A percentile compares a stretch with the other conserved stretches of the same genome.
Evolutionary conservation across 2,888 invertebrate species (phyloP).

Genomic region (Brachypalpus laphriformis): DNA sequence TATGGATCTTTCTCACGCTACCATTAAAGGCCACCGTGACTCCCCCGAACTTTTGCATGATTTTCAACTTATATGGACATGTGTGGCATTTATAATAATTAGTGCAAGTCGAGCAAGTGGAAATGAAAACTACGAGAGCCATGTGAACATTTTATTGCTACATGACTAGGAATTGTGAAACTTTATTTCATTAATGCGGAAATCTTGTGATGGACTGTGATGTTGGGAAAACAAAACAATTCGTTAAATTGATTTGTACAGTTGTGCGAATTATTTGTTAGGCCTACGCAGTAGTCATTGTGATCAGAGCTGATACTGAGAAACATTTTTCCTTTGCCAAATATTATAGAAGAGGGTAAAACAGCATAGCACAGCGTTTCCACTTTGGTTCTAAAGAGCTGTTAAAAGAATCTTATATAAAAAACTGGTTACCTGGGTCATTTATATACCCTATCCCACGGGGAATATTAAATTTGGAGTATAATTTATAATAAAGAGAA

Average conservation of each 20-base stretch:
- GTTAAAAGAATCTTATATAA: too few relatives aligned
- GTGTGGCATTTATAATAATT: slow-evolving; percentile 71
- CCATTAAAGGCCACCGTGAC: slow-evolving; percentile 80
- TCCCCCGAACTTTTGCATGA: slow-evolving; percentile 83
- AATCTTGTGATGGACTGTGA: slow-evolving; percentile 42
- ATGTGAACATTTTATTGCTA: slow-evolving; percentile 57
- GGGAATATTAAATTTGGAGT: too few relatives aligned
- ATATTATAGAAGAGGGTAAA: too few relatives aligned
- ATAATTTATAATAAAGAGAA: too few relatives aligned
- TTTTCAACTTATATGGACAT: slow-evolving; percentile 76
- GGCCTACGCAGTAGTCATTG: not conserved
- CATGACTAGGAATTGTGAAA: slow-evolving; percentile 35
- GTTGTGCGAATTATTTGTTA: not conserved
- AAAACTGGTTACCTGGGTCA: too few relatives aligned
- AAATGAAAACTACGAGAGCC: slow-evolving; percentile 28
- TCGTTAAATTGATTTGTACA: slow-evolving; percentile 19
- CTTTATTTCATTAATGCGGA: slow-evolving; percentile 24
- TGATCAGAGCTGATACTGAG: too few relatives aligned
- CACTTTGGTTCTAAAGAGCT: too few relatives aligned
- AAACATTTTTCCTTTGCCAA: too few relatives aligned
- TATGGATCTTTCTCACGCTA: slow-evolving; percentile 82
- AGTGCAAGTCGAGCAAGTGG: slow-evolving; percentile 62
- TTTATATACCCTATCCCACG: too few relatives aligned
- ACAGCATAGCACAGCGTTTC: too few relatives aligned
- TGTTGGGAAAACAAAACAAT: slow-evolving; percentile 58